Evolutionary conservation across 2,888 invertebrate genomes (phyloP).

Genomic region (Drosophila cognata): DNA sequence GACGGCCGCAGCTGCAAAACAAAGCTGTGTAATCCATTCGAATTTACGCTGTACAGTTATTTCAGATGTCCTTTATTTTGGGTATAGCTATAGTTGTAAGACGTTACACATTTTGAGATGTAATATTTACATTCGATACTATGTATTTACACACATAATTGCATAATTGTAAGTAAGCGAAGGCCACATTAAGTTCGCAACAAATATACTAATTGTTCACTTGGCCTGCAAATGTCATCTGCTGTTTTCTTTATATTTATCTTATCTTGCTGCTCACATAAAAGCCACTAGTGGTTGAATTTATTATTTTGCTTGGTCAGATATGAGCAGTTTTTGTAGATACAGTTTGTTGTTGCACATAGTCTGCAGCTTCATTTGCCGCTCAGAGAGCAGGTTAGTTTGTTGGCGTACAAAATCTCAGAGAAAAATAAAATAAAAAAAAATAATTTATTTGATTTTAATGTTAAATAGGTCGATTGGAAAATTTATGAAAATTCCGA

Average conservation of each 20-base stretch:
- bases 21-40: conserved; percentile 45
- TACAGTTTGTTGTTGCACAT: background rate
- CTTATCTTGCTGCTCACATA: background rate
- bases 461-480: background rate
- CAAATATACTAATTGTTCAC: conserved; percentile 18
- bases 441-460: background rate
- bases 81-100: conserved; percentile 31
- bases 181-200: background rate
- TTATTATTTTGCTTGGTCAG: background rate
- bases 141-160: conserved; percentile 20
- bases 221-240: background rate
- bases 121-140: conserved; percentile 46
- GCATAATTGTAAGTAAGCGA: conserved; percentile 11
- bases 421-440: background rate
- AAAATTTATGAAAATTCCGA: background rate
- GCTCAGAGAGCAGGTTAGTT: background rate
- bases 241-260: background rate
- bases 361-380: background rate
- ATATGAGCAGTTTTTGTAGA: background rate
- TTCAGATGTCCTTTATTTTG: conserved; percentile 21
- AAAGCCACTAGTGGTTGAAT: background rate
- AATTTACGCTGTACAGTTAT: conserved; percentile 58
- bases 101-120: conserved; percentile 46
- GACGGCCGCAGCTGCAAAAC: conserved; percentile 39
- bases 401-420: background rate